Conservation (phyloP, 1,140 invertebrate genomes). For the Mycetomoellerius zeteki region DNA sequence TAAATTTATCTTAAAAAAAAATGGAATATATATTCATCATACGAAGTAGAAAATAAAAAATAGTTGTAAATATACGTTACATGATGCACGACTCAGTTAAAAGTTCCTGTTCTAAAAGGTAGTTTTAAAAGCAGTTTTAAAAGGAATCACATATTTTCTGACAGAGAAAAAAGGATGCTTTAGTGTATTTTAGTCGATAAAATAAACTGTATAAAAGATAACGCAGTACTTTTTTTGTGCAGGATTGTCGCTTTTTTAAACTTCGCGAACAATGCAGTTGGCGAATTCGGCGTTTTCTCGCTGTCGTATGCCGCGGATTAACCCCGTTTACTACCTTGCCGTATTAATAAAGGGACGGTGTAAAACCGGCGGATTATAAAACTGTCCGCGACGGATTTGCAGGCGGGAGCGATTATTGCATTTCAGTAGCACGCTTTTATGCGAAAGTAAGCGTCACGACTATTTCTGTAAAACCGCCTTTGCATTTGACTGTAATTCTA, state of each 20-base stretch:
- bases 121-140: not conserved
- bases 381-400: slow-evolving; percentile 57
- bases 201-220: not conserved
- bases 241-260: slow-evolving; percentile 22
- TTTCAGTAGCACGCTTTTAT: slow-evolving; percentile 36
- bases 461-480: slow-evolving; percentile 24
- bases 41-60: not conserved
- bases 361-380: slow-evolving; percentile 60
- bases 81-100: not conserved
- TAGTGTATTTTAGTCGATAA: not conserved
- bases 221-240: not conserved
- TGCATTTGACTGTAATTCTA: slow-evolving; percentile 17
- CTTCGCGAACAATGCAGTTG: slow-evolving; percentile 14
- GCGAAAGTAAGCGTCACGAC: slow-evolving; percentile 29
- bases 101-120: not conserved
- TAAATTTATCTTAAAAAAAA: not conserved
- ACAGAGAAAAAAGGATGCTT: not conserved
- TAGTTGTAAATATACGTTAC: not conserved
- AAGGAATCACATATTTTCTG: not conserved
- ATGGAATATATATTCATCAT: not conserved
- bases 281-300: slow-evolving; percentile 37
- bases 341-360: slow-evolving; percentile 51
- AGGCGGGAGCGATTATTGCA: slow-evolving; percentile 40
- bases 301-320: slow-evolving; percentile 25
- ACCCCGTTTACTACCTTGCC: slow-evolving; percentile 23